phyloP scores from a whole-genome alignment of 2,888 invertebrate genomes.

The Sarcophaga variegata region DNA sequence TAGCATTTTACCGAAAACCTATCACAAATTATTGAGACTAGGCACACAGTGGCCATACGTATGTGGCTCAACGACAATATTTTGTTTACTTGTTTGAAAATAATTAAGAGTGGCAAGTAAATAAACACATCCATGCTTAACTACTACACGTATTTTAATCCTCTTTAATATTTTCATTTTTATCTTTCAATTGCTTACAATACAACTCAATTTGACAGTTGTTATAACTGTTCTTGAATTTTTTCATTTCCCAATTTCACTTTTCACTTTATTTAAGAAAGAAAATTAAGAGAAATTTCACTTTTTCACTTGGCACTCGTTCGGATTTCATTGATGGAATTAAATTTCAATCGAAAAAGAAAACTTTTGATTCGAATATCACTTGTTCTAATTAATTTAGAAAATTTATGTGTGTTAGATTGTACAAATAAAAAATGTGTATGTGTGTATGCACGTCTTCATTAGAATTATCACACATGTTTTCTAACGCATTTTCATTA shows the following conservation, averaged over 20 bases:
- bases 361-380: background rate
- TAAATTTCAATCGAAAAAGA: slow-evolving; percentile 16
- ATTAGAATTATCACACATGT: slow-evolving; percentile 14
- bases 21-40: no score
- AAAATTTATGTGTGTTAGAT: slow-evolving; percentile 12
- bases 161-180: background rate
- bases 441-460: background rate
- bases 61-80: no score
- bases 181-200: background rate
- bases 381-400: slow-evolving; percentile 54
- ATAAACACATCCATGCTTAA: no score
- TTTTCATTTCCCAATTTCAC: slow-evolving; percentile 36
- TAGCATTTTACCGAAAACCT: no score
- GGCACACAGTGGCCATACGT: no score
- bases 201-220: background rate
- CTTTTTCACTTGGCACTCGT: slow-evolving; percentile 18
- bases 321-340: slow-evolving; percentile 5
- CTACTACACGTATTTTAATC: background rate
- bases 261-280: slow-evolving; percentile 13
- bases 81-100: no score
- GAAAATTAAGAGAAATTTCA: slow-evolving; percentile 23
- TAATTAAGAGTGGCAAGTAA: no score
- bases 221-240: background rate
- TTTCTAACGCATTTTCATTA: slow-evolving; percentile 11
- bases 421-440: background rate